Evolutionary conservation across 2,888 invertebrate genomes (phyloP), one percentile per base, ranked within the genome.

Genomic region (Pteria penguin): DNA sequence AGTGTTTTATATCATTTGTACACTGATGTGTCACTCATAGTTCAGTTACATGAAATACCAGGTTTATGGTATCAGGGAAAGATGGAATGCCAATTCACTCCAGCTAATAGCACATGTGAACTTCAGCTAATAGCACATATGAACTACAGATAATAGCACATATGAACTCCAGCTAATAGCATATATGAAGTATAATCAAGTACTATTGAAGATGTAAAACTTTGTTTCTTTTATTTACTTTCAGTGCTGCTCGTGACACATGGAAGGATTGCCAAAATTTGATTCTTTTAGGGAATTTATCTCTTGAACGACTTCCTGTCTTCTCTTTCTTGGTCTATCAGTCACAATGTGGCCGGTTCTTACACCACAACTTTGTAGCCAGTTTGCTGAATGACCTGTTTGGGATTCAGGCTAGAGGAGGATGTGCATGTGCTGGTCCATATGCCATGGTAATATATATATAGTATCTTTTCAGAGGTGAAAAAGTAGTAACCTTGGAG

Each of bases 321-420:
- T 96, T 97, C 91, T 97, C 97, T 4, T 95, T 97, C 88, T 94
- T 97, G 93, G 95, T 97, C 67, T 94, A 95, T 83, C 96, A 97
- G 91, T 95, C 95, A 0, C 93, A 95, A 54, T 88, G 89, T 24
- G 96, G 96, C 2, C 86, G 95, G 18, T 97, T 96, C 90, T 94
- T 97, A 1, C 97, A 97, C 91, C 96, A 97, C 92, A 97, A 97
- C 92, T 95, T 96, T 94, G 95, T 97, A 11, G 95, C 96, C 84
- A 95, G 96, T 11, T 94, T 97, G 26, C 94, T 98, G 60, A 97
- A 97, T 89, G 97, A 98, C 89, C 95, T 98, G 31, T 97, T 97
- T 91, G 97, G 97, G 0, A 96, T 98, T 71, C 97, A 97, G 92
- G 96, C 92, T 2, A 83, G 93, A 71, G 90, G 92, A 8, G 93